Percentiles rank a stretch among this genome's conserved stretches.
These are phyloP conservation scores for Styela clava DNA, from an alignment of 23 tunicate genomes.

Conservation along the genomic window DNA sequence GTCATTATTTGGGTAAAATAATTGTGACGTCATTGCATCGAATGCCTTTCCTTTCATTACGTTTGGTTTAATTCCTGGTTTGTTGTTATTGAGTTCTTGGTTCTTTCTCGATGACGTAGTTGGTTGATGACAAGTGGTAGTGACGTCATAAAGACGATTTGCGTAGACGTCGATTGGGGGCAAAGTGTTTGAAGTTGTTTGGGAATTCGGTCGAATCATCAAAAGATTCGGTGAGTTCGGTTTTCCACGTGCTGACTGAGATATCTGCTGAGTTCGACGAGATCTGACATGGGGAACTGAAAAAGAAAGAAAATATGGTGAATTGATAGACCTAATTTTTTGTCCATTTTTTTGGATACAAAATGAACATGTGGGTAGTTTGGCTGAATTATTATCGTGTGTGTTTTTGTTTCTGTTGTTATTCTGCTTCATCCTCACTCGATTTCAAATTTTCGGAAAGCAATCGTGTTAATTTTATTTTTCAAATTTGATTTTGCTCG, in stretches of 20 bases:
- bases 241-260: slow-evolving; percentile 40
- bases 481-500: no score
- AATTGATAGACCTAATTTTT: no score
- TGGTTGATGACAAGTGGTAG: neutral
- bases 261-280: slow-evolving; percentile 35
- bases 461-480: no score
- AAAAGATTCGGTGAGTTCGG: slow-evolving; percentile 55
- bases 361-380: no score
- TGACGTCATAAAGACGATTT: neutral
- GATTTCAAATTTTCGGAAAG: no score
- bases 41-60: neutral
- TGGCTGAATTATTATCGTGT: no score
- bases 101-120: neutral
- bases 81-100: neutral
- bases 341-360: no score
- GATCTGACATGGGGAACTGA: slow-evolving; percentile 68
- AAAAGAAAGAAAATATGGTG: neutral
- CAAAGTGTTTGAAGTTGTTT: neutral
- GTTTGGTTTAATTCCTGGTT: neutral
- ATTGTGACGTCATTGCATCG: slow-evolving; percentile 9
- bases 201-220: slow-evolving; percentile 31
- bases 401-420: no score
- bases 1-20: neutral
- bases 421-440: no score
- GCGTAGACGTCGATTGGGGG: neutral